Conservation (phyloP, 2,113 vertebrate genomes). For the Dasyprocta punctata region DNA sequence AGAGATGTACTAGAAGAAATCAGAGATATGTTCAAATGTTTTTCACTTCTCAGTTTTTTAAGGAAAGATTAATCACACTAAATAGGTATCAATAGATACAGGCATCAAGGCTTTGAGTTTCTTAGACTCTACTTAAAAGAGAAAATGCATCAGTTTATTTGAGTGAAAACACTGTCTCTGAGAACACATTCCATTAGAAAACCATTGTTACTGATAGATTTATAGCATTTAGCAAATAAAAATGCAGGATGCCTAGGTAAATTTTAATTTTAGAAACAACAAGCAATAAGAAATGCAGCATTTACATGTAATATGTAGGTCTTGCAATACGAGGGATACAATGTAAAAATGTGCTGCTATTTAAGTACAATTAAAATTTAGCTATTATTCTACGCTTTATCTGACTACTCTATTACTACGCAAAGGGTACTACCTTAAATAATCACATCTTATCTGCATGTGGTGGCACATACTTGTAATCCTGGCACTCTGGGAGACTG, state of each 20-base stretch:
- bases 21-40: background rate
- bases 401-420: background rate
- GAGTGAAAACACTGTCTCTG: background rate
- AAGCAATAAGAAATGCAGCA: background rate
- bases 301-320: background rate
- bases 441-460: background rate
- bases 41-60: background rate
- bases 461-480: background rate
- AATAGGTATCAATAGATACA: background rate
- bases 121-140: background rate
- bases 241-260: background rate
- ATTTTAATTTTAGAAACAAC: background rate
- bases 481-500: background rate
- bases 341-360: background rate
- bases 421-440: background rate
- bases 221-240: background rate
- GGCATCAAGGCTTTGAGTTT: background rate
- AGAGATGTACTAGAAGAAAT: background rate
- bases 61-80: background rate
- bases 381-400: background rate
- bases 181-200: background rate
- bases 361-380: constrained; percentile 6
- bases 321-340: background rate
- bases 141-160: background rate
- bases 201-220: background rate